These are phyloP conservation scores for Lochmaea capreae DNA, from an alignment of 2,888 invertebrate species.

Conservation along the genomic window DNA sequence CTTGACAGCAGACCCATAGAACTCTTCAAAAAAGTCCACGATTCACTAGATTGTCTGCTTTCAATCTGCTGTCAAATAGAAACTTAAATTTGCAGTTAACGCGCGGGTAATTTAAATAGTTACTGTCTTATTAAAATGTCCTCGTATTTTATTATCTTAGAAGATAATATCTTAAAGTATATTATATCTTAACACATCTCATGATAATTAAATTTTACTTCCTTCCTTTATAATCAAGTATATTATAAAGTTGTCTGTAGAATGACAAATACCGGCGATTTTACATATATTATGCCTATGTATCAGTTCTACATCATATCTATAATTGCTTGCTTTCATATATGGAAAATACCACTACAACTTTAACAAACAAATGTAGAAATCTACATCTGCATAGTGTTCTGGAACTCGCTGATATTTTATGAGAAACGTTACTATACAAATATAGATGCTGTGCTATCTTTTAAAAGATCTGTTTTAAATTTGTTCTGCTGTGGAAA, in stretches of 20 bases:
- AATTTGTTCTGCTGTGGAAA: background rate
- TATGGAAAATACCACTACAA: constrained; percentile 57
- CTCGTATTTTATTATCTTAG: too few relatives aligned
- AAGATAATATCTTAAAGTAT: too few relatives aligned
- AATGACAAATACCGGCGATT: constrained; percentile 55
- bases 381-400: constrained; percentile 53
- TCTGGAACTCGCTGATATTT: constrained; percentile 45
- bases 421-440: constrained; percentile 32
- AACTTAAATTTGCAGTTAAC: too few relatives aligned
- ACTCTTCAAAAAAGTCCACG: too few relatives aligned
- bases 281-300: constrained; percentile 52
- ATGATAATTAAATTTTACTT: background rate
- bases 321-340: constrained; percentile 57
- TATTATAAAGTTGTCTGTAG: constrained; percentile 47
- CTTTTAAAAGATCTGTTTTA: constrained; percentile 9
- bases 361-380: constrained; percentile 53
- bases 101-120: too few relatives aligned
- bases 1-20: too few relatives aligned
- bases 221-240: background rate
- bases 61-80: too few relatives aligned
- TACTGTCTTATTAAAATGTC: too few relatives aligned
- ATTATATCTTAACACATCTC: background rate
- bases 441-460: constrained; percentile 15
- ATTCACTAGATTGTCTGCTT: too few relatives aligned
- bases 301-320: constrained; percentile 55